Evolutionary conservation across 2,797 vertebrate species (phyloP), one percentile per base, ranked within the genome.

Genomic region (Pseudocheirus occidentalis): DNA sequence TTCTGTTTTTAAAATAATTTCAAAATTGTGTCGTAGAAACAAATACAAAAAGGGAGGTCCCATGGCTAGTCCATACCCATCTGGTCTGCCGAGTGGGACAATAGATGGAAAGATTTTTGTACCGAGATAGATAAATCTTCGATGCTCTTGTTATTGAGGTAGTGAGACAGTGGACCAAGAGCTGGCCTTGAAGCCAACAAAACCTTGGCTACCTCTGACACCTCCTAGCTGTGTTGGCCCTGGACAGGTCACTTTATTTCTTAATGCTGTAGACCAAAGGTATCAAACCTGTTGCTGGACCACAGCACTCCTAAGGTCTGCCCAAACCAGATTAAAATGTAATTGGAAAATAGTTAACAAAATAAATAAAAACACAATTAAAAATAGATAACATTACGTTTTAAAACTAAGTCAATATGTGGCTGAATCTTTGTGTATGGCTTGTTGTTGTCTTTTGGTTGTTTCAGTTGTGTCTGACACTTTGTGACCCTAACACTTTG

Each of bases 1-100:
- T 0, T 18, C 16, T 94, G 57, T 92, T 73, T 97, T 95, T 93
- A 93, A 93, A 96, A 93, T 95, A 62, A 93, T 94, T 94, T 95
- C 4, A 62, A 73, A 96, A 93, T 87, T 89, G 11, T 50, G 34
- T 55, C 28, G 92, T 95, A 97, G 96, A 97, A 97, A 55, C 91
- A 58, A 29, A 28, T 14, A 14, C 4, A 46, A 46, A 81, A 50
- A 46, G 4, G 28, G 21, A 24, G 9, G 0, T 3, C 3, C 21
- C 46, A 24, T 87, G 40, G 40, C 16, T 66, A 27, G 34, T n/a
- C 16, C 34, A n/a, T 59, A 4, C 7, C 14, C 34, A n/a, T 66
- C 62, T 40, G 7, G 21, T 81, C 7, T 81, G 18, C 18, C 10
- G 16, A 81, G 18, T 9, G n/a, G 18, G n/a, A 9, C 18, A 24